Conservation (phyloP, 2,113 vertebrate species). For the Rhinoderma darwinii region DNA sequence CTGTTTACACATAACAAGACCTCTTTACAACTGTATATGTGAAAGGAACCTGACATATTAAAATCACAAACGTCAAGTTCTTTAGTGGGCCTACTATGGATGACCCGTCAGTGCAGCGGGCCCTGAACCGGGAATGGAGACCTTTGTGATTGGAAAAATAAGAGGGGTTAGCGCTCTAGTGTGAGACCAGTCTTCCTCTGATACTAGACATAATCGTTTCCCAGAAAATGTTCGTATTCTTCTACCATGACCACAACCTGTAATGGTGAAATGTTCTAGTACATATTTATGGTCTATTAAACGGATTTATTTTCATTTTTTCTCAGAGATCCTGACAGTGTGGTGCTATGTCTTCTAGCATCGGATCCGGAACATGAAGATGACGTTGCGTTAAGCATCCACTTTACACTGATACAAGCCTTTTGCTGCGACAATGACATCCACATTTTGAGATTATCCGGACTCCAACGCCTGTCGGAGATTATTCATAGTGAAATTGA, state of each 20-base stretch:
- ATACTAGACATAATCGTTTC: too few relatives aligned
- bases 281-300: neutral
- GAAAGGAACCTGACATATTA: too few relatives aligned
- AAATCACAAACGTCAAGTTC: too few relatives aligned
- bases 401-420: conserved; percentile 93
- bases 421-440: conserved; percentile 94
- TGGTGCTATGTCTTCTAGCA: conserved; percentile 88
- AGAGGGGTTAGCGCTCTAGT: too few relatives aligned
- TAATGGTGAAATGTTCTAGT: neutral
- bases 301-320: neutral
- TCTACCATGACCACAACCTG: neutral
- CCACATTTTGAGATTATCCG: conserved; percentile 84
- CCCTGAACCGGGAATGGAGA: too few relatives aligned
- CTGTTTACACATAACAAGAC: too few relatives aligned
- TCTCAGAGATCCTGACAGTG: conserved; percentile 89
- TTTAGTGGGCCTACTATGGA: too few relatives aligned
- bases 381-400: conserved; percentile 89
- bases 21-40: too few relatives aligned
- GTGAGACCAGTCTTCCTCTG: too few relatives aligned
- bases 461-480: conserved; percentile 78
- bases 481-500: conserved; percentile 75
- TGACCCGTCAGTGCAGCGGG: too few relatives aligned
- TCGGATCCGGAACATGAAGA: conserved; percentile 85
- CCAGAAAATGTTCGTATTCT: too few relatives aligned
- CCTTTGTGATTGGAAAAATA: too few relatives aligned